Evolutionary conservation across 2,113 vertebrate genomes (phyloP).

Genomic region (Ivindomyrus marchei): DNA sequence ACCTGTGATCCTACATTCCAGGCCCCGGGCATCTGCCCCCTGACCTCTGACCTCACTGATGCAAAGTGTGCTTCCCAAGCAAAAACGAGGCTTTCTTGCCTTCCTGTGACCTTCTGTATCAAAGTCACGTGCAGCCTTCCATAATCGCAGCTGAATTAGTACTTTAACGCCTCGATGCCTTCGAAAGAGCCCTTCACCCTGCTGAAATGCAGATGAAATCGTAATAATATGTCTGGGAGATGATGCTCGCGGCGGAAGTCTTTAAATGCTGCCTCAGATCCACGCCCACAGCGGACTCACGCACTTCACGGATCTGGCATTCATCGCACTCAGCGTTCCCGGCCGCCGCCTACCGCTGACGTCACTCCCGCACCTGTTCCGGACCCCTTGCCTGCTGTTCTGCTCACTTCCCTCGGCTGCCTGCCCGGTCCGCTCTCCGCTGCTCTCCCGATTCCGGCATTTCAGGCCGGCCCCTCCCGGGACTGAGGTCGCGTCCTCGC

Average conservation of each 20-base stretch:
- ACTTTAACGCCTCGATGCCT: background rate
- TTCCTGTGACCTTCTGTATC: background rate
- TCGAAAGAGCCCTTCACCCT: background rate
- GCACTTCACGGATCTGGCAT: background rate
- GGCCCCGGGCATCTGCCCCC: background rate
- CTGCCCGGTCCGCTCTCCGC: background rate
- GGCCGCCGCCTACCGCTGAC: background rate
- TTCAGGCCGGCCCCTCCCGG: background rate
- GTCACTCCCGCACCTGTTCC: background rate
- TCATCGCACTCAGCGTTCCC: background rate
- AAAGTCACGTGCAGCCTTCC: background rate
- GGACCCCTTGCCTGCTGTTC: background rate
- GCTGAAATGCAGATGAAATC: background rate
- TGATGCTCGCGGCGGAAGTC: background rate
- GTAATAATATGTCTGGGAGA: background rate
- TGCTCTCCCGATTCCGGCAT: background rate
- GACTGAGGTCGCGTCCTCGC: background rate
- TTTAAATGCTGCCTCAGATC: background rate
- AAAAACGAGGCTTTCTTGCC: background rate
- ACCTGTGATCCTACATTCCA: background rate
- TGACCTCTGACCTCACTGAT: background rate
- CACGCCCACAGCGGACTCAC: background rate
- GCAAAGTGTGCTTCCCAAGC: background rate
- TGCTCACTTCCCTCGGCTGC: background rate
- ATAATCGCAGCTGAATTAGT: background rate